Percentiles rank a stretch among this genome's conserved stretches.
Evolutionary conservation across 2,113 vertebrate species (phyloP).

Genomic region (Pseudorectes ferrugineus): DNA sequence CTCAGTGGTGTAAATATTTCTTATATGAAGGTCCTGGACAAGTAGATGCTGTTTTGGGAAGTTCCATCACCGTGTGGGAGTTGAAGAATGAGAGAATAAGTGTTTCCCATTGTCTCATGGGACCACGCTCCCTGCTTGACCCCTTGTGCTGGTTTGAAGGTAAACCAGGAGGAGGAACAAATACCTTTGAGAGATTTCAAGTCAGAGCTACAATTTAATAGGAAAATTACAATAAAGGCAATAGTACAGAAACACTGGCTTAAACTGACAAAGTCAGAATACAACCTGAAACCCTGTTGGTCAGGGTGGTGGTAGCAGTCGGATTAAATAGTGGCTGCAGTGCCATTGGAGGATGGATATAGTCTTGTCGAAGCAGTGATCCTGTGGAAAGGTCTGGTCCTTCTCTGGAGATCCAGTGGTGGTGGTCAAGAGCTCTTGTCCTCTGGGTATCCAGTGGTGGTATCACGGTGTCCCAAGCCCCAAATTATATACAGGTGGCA

Average conservation of each 20-base stretch:
- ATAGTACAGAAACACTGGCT: neutral
- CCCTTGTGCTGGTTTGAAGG: neutral
- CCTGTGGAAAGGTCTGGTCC: neutral
- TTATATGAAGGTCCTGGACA: neutral
- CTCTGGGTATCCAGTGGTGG: neutral
- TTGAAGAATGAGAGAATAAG: neutral
- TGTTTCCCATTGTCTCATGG: neutral
- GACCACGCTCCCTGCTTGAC: neutral
- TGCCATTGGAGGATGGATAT: neutral
- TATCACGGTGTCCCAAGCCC: neutral
- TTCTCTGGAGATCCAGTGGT: neutral
- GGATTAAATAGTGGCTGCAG: neutral
- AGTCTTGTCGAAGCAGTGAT: neutral
- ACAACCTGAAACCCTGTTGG: neutral
- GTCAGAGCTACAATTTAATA: neutral
- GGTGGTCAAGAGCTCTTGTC: neutral
- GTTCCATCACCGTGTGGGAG: neutral
- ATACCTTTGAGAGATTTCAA: neutral
- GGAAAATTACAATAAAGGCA: neutral
- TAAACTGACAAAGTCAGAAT: neutral
- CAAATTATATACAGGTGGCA: neutral
- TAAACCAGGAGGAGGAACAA: neutral
- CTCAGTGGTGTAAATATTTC: neutral
- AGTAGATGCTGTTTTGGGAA: neutral
- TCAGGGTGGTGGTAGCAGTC: neutral